These are phyloP conservation scores for Unio pictorum DNA, from an alignment of 2,888 invertebrate genomes.

Conservation along the genomic window DNA sequence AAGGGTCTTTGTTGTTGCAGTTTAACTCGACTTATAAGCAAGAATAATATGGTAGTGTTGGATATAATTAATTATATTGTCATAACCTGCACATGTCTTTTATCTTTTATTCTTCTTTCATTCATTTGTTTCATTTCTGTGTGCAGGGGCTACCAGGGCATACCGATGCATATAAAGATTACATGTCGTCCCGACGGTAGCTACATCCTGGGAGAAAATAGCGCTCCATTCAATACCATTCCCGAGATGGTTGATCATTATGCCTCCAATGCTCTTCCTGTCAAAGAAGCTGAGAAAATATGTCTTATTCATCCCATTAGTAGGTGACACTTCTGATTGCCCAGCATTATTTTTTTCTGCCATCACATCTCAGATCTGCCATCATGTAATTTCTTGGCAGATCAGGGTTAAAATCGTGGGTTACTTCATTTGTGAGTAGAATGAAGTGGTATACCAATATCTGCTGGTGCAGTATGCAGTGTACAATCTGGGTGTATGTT, in stretches of 20 bases:
- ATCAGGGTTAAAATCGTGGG: too few relatives aligned
- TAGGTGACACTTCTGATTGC: background rate
- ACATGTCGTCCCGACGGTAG: constrained; percentile 80
- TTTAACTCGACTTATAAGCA: too few relatives aligned
- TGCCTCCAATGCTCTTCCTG: constrained; percentile 92
- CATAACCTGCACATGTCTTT: background rate
- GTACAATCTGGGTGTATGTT: too few relatives aligned
- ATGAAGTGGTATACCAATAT: too few relatives aligned
- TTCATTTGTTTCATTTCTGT: constrained; percentile 50
- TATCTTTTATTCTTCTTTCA: background rate
- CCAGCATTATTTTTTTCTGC: too few relatives aligned
- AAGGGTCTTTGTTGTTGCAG: too few relatives aligned
- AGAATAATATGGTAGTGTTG: too few relatives aligned
- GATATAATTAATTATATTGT: too few relatives aligned
- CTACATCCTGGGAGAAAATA: constrained; percentile 92
- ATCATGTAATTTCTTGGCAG: too few relatives aligned
- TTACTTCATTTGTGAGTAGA: too few relatives aligned
- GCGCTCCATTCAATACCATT: constrained; percentile 91
- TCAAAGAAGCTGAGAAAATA: constrained; percentile 96
- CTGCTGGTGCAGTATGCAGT: too few relatives aligned
- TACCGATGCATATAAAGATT: constrained; percentile 98
- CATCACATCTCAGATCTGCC: too few relatives aligned
- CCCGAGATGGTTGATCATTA: constrained; percentile 97
- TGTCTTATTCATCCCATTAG: constrained; percentile 89
- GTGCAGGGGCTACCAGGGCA: constrained; percentile 85